Base-by-base conservation (phyloP, 2,797 vertebrate genomes). In the Alfaro cultratus region DNA sequence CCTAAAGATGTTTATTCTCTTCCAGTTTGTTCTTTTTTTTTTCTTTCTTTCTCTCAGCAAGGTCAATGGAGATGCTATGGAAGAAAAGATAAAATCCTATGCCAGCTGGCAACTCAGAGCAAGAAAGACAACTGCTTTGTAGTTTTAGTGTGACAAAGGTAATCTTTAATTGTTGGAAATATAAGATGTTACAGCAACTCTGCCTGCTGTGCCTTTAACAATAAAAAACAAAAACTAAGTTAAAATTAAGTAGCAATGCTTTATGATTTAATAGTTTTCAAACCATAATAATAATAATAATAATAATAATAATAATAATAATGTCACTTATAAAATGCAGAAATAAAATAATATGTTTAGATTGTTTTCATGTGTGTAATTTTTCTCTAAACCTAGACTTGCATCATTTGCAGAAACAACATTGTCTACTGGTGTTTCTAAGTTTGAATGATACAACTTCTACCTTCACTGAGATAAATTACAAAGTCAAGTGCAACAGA, bases 1-100 rank as follows among this genome's bases (percentile, higher is more conserved):
- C 84, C 88, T 89, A 91, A 93, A 93, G 87, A 95, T 91, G 90
- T 92, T 92, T 91, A 88, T 85, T 76, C 76, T 82, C 85, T 80
- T 71, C 75, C 51, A 68, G 62, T 84, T 77, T 74, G 75, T 86
- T 88, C 78, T 71, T 26, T 76, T 78, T 76, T 80, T 77, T 77
- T 15, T 74, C 73, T 86, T 85, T 47, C 23, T 21, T 23, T 47
- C 26, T 23, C 49, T 85, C 84, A 79, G 78, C 92, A 93, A 94
- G 92, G 93, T 94, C 93, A 91, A 74, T 1, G 0, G 74, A 85
- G 79, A 89, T 85, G 87, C 31, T 67, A 72, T 76, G 86, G 68
- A 74, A 21, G 73, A 55, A 75, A 83, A 75, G 53, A 76, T 39
- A 57, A 68, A 47, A 34, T 51, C 68, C 11, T 11, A 67, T 73